Conservation (phyloP, 2,797 vertebrate genomes). For the Labeo calbasu region DNA sequence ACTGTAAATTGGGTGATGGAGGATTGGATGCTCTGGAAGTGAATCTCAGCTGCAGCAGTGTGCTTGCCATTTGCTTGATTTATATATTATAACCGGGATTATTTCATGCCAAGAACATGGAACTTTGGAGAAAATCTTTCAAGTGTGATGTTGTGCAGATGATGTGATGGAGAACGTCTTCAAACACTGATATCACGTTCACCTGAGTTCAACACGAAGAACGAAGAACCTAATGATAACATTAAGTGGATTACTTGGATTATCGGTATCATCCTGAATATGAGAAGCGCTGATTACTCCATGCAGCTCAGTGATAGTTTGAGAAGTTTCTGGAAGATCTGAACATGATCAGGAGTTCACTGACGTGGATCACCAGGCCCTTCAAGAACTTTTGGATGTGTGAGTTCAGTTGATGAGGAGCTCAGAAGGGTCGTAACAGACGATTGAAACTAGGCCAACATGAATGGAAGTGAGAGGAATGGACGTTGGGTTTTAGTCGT, state of each 20-base stretch:
- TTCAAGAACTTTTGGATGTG: conserved; percentile 19
- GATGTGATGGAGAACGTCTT: neutral
- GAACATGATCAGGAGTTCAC: conserved; percentile 51
- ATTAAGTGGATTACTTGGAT: conserved; percentile 48
- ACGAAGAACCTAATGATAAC: conserved; percentile 18
- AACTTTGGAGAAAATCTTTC: conserved; percentile 14
- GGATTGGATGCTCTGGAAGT: conserved; percentile 62
- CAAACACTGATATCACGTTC: conserved; percentile 14
- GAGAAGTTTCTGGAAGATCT: conserved; percentile 59
- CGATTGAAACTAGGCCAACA: conserved; percentile 50
- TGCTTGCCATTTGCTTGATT: conserved; percentile 39
- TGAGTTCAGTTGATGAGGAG: conserved; percentile 29
- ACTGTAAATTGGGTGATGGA: conserved; percentile 74
- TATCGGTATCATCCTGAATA: conserved; percentile 37
- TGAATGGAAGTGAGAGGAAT: conserved; percentile 58
- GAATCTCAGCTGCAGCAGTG: conserved; percentile 49
- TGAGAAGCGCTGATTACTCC: conserved; percentile 39
- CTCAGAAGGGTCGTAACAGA: conserved; percentile 9
- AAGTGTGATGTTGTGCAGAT: neutral
- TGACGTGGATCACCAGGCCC: conserved; percentile 37
- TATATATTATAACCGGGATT: neutral
- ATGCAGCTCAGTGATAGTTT: conserved; percentile 15
- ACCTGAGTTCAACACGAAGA: neutral
- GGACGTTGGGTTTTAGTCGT: conserved; percentile 2
- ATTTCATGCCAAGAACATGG: neutral